A percentile compares a stretch with the other conserved stretches of the same genome.
Evolutionary conservation across 2,888 invertebrate species (phyloP).

Genomic region (Microctonus aethiopoides): DNA sequence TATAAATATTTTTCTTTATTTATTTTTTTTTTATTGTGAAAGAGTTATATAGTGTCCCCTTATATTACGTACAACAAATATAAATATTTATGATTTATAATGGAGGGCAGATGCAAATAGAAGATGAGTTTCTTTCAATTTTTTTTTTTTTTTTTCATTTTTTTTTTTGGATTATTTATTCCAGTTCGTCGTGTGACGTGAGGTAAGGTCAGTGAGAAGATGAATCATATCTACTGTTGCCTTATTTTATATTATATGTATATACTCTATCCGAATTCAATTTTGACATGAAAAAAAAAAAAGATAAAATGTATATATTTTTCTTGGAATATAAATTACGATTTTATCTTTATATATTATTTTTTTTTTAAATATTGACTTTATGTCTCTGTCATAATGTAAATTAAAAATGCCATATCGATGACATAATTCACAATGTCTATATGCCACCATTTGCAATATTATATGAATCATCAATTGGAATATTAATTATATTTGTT

Average conservation of each 20-base stretch:
- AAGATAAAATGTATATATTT: neutral
- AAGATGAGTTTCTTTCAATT: neutral
- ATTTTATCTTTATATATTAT: neutral
- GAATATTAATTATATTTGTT: neutral
- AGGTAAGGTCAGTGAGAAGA: neutral
- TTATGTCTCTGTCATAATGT: neutral
- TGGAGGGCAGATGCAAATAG: neutral
- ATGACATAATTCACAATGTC: neutral
- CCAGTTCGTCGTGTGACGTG: neutral
- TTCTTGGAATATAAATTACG: neutral
- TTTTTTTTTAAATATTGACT: neutral
- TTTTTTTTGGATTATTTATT: neutral
- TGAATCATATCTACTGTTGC: neutral
- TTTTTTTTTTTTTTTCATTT: neutral
- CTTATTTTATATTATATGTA: neutral
- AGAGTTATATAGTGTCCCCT: neutral
- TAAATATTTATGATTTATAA: constrained; percentile 13
- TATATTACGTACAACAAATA: neutral
- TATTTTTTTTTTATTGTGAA: neutral
- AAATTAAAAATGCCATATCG: neutral
- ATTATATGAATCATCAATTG: neutral
- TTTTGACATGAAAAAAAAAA: too few species aligned
- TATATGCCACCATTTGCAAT: neutral
- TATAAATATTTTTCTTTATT: neutral
- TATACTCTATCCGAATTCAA: too few species aligned